Evolutionary conservation across 2,888 invertebrate species (phyloP).

Genomic region (Drosophila pseudotalamancana): DNA sequence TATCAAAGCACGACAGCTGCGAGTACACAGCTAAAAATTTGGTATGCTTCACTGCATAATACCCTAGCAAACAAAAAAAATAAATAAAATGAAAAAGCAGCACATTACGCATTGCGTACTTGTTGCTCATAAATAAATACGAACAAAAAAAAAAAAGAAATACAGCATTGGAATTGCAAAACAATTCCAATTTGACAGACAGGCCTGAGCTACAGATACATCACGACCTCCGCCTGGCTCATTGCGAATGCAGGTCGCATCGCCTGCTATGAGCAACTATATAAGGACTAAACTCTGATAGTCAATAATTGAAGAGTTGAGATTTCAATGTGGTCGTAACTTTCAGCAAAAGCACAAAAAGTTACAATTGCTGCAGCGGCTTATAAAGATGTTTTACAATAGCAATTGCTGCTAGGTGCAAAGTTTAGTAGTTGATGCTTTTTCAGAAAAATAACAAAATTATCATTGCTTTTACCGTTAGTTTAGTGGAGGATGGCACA

Average conservation of each 20-base stretch:
- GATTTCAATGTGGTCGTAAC: constrained; percentile 40
- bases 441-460: constrained; percentile 30
- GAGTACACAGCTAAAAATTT: constrained; percentile 3
- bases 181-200: constrained; percentile 12
- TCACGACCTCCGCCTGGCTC: constrained; percentile 16
- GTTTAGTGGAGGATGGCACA: constrained; percentile 24
- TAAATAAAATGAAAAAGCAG: too few relatives aligned
- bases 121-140: constrained; percentile 42
- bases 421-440: constrained; percentile 10
- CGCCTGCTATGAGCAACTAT: not conserved
- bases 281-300: constrained; percentile 16
- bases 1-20: not conserved
- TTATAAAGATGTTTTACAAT: not conserved
- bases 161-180: constrained; percentile 2
- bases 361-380: constrained; percentile 39
- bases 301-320: constrained; percentile 52
- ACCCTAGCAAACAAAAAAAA: constrained; percentile 1
- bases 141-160: not conserved
- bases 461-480: constrained; percentile 12
- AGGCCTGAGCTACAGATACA: not conserved
- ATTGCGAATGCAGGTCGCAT: constrained; percentile 27
- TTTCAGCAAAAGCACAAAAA: constrained; percentile 23
- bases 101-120: constrained; percentile 45
- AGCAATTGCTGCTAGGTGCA: not conserved
- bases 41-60: constrained; percentile 4